phyloP scores from a whole-genome alignment of 2,113 vertebrate species.

The Corythoichthys haematopterus region DNA sequence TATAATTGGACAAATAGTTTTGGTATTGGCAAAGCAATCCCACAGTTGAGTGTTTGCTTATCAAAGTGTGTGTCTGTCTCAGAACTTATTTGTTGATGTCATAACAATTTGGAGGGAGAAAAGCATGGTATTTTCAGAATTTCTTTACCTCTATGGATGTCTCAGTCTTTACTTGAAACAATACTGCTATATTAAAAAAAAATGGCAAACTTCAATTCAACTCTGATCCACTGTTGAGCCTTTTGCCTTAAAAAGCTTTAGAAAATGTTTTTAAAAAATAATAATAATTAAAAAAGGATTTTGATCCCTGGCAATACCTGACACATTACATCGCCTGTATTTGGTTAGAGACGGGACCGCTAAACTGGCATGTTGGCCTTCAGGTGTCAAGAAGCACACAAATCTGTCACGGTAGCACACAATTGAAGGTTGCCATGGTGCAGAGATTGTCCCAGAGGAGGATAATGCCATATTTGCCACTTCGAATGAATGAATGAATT shows the following conservation, averaged over 20 bases:
- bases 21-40: constrained; percentile 60
- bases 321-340: constrained; percentile 39
- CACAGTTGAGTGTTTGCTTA: constrained; percentile 46
- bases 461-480: constrained; percentile 69
- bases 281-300: constrained; percentile 40
- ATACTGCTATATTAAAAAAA: constrained; percentile 6
- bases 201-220: constrained; percentile 66
- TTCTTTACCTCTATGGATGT: constrained; percentile 66
- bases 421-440: constrained; percentile 63
- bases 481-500: constrained; percentile 65
- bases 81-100: constrained; percentile 51
- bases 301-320: constrained; percentile 57
- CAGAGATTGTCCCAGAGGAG: constrained; percentile 64
- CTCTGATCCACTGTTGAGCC: constrained; percentile 72
- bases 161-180: constrained; percentile 68
- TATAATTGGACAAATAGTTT: constrained; percentile 53
- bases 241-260: constrained; percentile 69
- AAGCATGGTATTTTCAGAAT: constrained; percentile 50
- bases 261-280: constrained; percentile 21
- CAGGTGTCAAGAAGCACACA: constrained; percentile 65
- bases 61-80: constrained; percentile 22
- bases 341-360: constrained; percentile 15
- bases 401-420: constrained; percentile 58
- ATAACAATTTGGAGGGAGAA: constrained; percentile 6
- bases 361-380: constrained; percentile 11